Evolutionary conservation across 2,888 invertebrate species (phyloP), one percentile per base, ranked within the genome.

Genomic region (Napeogenes sylphis): DNA sequence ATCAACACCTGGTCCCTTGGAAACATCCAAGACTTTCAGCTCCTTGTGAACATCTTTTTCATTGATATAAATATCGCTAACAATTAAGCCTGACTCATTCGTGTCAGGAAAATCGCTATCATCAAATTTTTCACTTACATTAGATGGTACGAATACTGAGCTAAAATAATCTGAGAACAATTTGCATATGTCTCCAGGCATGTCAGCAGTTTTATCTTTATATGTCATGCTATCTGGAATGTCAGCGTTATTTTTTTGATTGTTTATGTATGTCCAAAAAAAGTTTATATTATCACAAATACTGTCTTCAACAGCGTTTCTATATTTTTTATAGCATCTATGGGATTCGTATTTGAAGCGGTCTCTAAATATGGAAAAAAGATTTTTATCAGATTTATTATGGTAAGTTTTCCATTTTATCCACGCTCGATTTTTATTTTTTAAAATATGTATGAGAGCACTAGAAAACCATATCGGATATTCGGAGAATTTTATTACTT

Each of bases 1-100:
- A 45, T 59, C 55, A 14, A 32, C 45, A 1, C 55, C 59, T 4
- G 59, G 45, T 10, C 55, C 14, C 35, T 59, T 59, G 6, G 45
- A 30, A 5, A 38, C n/a, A 45, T 59, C 53, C 12, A 53, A 38
- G 5, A 30, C 47, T 12, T 42, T 51, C 4, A 59, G 10, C 51
- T 53, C 51, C 42, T 53, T 53, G 10, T 21, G n/a, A 5, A 59
- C 45, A 45, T 45, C 45, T 6, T 45, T 45, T 45, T 45, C 45
- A 45, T 6, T 10, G 12, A 45, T 10, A 45, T 45, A 45, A 10
- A 45, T 10, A 45, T 45, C 12, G 45, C 8, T 45, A 45, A 10
- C 45, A 45, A 6, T 12, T 45, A 45, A 6, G 6, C 8, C 6
- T 45, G 45, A 45, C 45, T 45, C 45, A 6, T 12, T 10, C 12